Evolutionary conservation across 2,113 vertebrate genomes (phyloP), one percentile per base, ranked within the genome.

Genomic region (Zapus hudsonius): DNA sequence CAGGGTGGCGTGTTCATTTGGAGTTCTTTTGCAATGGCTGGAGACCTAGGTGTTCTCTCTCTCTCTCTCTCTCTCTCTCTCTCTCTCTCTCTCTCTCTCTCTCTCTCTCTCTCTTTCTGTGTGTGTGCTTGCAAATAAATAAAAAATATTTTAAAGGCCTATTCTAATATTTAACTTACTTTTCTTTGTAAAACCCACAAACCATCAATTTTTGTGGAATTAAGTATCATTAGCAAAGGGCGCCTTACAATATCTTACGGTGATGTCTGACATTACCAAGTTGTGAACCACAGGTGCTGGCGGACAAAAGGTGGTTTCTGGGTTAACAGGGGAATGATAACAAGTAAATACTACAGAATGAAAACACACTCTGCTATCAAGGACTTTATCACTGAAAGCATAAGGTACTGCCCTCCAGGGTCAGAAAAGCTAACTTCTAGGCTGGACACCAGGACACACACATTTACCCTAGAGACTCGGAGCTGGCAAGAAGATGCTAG

Each of bases 121-220:
- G n/a, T n/a, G n/a, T n/a, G n/a, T n/a, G n/a, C n/a, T n/a, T n/a
- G n/a, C n/a, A n/a, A n/a, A n/a, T n/a, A n/a, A n/a, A n/a, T n/a
- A n/a, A n/a, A n/a, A n/a, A n/a, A n/a, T n/a, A n/a, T n/a, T n/a
- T n/a, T n/a, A n/a, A 47, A 36, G 19, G 82, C 10, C 59, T 23
- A 27, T 22, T 75, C 69, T 72, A 88, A 89, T 36, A 67, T 42
- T 19, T 61, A 75, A 57, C 89, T 57, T 29, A 42, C 27, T 40
- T 40, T 84, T 92, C 74, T 75, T 79, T 61, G 80, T 36, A 82
- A 52, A 87, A 88, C n/a, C 55, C 70, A 42, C 33, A 59, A 61
- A 27, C 6, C 47, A 38, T 36, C 31, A 52, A 38, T 81, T 47
- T 87, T 75, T 36, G 83, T 17, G 9, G 8, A 44, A 61, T 80